phyloP scores from a whole-genome alignment of 2,797 vertebrate genomes.

The Lagocephalus sceleratus region DNA sequence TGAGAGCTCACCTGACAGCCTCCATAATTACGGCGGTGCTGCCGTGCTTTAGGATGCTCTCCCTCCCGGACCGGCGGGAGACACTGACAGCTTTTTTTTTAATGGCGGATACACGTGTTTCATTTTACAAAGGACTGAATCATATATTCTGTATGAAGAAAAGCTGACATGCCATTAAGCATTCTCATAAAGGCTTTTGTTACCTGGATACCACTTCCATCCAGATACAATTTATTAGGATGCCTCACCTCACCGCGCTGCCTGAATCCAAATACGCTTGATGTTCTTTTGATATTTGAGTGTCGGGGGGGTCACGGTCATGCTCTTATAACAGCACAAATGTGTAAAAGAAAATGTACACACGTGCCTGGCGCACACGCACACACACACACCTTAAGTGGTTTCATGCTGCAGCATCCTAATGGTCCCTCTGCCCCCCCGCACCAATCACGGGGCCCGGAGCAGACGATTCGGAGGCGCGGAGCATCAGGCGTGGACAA shows the following conservation, averaged over 20 bases:
- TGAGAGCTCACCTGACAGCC: too few relatives aligned
- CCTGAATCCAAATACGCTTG: constrained; percentile 59
- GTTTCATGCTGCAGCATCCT: constrained; percentile 62
- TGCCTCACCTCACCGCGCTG: constrained; percentile 25
- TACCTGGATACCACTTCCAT: constrained; percentile 67
- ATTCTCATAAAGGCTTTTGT: constrained; percentile 48
- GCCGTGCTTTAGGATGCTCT: too few relatives aligned
- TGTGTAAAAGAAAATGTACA: constrained; percentile 40
- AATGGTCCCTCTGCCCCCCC: constrained; percentile 49
- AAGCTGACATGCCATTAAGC: constrained; percentile 11
- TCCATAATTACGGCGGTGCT: too few relatives aligned
- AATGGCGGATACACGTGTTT: neutral
- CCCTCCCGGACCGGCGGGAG: too few relatives aligned
- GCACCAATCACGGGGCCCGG: constrained; percentile 30
- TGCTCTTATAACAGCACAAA: constrained; percentile 20
- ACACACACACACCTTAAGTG: constrained; percentile 39
- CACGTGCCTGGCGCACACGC: constrained; percentile 20
- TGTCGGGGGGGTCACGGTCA: constrained; percentile 39
- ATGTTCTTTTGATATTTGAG: constrained; percentile 52
- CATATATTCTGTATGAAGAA: constrained; percentile 7
- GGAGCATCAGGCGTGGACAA: constrained; percentile 37
- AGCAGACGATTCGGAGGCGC: constrained; percentile 16
- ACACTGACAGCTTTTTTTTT: too few relatives aligned
- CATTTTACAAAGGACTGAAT: neutral
- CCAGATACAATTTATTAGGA: constrained; percentile 56